These are phyloP conservation scores for Diarsia mendica DNA, from an alignment of 2,888 invertebrate species.

Conservation along the genomic window DNA sequence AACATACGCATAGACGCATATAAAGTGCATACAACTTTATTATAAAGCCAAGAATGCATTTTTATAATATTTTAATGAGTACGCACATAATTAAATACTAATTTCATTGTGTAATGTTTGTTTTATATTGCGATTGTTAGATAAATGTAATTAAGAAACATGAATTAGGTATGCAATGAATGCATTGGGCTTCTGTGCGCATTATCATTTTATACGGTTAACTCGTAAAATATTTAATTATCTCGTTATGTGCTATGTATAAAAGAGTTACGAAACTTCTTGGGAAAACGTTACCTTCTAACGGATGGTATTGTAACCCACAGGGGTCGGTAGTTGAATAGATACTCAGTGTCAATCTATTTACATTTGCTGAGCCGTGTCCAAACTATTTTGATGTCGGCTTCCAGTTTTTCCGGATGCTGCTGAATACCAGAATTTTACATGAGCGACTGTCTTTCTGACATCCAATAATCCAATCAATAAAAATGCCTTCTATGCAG, in stretches of 20 bases:
- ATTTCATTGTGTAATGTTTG: slow-evolving; percentile 37
- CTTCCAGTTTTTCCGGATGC: no score
- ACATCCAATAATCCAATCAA: no score
- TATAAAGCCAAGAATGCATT: slow-evolving; percentile 31
- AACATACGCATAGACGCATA: slow-evolving; percentile 33
- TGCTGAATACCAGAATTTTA: no score
- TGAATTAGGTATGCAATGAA: slow-evolving; percentile 39
- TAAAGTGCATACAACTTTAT: slow-evolving; percentile 51
- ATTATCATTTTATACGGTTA: slow-evolving; percentile 33
- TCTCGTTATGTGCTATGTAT: not conserved
- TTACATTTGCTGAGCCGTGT: no score
- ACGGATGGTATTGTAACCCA: not conserved
- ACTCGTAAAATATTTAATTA: slow-evolving; percentile 27
- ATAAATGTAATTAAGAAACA: slow-evolving; percentile 46
- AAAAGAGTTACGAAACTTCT: slow-evolving; percentile 9
- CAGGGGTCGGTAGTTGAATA: not conserved
- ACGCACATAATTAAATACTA: slow-evolving; percentile 52
- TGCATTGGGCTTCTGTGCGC: slow-evolving; percentile 20
- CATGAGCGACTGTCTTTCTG: no score
- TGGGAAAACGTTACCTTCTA: slow-evolving; percentile 10
- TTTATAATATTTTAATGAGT: slow-evolving; percentile 55
- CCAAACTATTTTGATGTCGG: no score
- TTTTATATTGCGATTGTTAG: slow-evolving; percentile 49
- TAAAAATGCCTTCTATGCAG: not conserved
- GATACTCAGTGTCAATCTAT: not conserved